phyloP scores from a whole-genome alignment of 2,888 invertebrate species.

The Hermaeophaga mercurialis region DNA sequence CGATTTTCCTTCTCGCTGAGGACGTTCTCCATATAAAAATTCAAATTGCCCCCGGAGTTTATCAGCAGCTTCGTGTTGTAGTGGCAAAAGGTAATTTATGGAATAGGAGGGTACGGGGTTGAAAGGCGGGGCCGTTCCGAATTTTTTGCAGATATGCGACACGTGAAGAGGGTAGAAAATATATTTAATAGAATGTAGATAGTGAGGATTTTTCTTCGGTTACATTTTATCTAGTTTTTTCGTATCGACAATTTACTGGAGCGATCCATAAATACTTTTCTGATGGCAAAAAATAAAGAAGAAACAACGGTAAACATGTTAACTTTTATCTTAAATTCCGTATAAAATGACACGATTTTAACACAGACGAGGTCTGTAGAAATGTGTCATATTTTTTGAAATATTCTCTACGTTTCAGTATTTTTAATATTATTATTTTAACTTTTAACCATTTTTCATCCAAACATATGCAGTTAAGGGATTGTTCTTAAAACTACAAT shows the following conservation, averaged over 20 bases:
- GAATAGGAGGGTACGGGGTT: conserved; percentile 42
- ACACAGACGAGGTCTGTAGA: no score
- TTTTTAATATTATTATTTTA: no score
- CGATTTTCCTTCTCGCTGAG: conserved; percentile 15
- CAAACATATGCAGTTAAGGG: no score
- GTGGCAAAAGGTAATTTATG: conserved; percentile 33
- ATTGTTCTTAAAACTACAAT: no score
- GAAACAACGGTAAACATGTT: no score
- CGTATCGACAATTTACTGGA: not conserved
- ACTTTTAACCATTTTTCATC: no score
- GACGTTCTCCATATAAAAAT: conserved; percentile 32
- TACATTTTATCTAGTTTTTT: conserved; percentile 13
- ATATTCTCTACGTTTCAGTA: no score
- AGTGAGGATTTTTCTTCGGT: conserved; percentile 18
- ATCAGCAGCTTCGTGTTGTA: conserved; percentile 31
- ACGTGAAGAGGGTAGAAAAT: conserved; percentile 25
- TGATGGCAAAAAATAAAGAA: not conserved
- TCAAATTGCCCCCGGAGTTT: conserved; percentile 33
- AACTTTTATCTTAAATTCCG: no score
- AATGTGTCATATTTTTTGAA: no score
- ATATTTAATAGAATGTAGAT: conserved; percentile 25
- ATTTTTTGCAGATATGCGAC: conserved; percentile 21
- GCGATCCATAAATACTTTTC: not conserved
- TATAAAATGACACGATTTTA: no score
- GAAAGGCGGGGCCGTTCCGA: conserved; percentile 1